Base-by-base conservation (phyloP, 1,140 invertebrate species). In the Neodiprion lecontei region DNA sequence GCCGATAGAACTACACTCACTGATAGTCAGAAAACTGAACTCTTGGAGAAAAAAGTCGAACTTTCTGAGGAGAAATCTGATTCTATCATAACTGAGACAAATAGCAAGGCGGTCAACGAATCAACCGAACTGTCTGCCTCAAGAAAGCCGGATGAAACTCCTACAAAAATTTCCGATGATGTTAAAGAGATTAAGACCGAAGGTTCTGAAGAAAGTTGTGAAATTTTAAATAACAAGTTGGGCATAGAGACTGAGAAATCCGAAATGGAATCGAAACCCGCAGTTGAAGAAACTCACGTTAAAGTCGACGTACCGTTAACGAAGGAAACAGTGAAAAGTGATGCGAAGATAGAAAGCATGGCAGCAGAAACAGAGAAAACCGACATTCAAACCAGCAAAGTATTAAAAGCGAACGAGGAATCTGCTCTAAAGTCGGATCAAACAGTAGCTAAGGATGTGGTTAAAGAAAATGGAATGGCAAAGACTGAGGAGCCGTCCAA, bases 101-200 rank as follows among this genome's bases (percentile, higher is more conserved):
- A 14, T 7, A 17, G 12, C 61, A 17, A 65, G 17, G 17, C 1
- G 61, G 61, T 14, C 17, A 23, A 69, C 4, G 40, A 17, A 47
- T 11, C 67, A 12, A 69, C 11, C 0, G 70, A 71, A 71, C 28
- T 40, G 28, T 1, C 5, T 5, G 28, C 28, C 28, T 40, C 28
- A 28, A 23, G 9, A 17, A 17, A 49, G 9, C 53, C 28, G 5
- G 28, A 40, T 40, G 28, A 40, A 40, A 40, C 28, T 5, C 5
- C 2, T 61, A 5, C 11, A 61, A 61, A 12, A 61, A 17, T 61
- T 61, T 17, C 9, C 5, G 53, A 61, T 4, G n/a, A 67, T 65
- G 70, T 28, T 7, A 68, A 21, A 69, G 77, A 78, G 74, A 71
- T 40, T 4, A 78, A 76, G 74, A 78, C 72, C 75, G 77, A 75